Evolutionary conservation across 2,797 vertebrate species (phyloP).

Genomic region (Coranthus polyacanthus): DNA sequence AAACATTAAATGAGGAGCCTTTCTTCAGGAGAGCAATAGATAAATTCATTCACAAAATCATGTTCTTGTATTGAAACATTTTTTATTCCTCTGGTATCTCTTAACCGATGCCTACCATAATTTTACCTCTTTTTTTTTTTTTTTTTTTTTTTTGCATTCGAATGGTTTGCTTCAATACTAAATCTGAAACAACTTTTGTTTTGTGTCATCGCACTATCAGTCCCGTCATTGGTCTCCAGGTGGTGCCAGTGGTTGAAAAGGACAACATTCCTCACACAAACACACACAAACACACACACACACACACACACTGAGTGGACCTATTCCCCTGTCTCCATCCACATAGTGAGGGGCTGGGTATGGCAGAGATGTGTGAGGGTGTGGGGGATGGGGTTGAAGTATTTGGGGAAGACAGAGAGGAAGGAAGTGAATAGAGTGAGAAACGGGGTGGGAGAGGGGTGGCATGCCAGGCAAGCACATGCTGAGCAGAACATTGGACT

Average conservation of each 20-base stretch:
- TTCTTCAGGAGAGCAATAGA: no score
- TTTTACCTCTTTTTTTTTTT: neutral
- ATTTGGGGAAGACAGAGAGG: conserved; percentile 77
- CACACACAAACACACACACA: conserved; percentile 25
- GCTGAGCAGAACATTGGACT: conserved; percentile 85
- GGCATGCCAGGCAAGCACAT: conserved; percentile 82
- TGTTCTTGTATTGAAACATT: neutral
- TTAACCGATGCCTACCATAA: no score
- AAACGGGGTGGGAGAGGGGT: conserved; percentile 71
- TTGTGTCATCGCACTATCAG: conserved; percentile 41
- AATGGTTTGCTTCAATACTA: neutral
- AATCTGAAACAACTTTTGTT: conserved; percentile 31
- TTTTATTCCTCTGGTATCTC: no score
- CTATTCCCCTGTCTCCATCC: conserved; percentile 72
- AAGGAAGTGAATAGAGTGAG: conserved; percentile 83
- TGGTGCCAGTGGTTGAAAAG: conserved; percentile 70
- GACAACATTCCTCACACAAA: conserved; percentile 57
- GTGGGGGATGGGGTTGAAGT: conserved; percentile 79
- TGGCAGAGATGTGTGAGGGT: conserved; percentile 74
- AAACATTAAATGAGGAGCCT: neutral
- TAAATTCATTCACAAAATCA: neutral
- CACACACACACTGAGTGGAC: conserved; percentile 48
- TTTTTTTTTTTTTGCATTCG: neutral
- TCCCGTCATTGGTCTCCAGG: conserved; percentile 73
- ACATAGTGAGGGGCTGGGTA: conserved; percentile 66